These are phyloP conservation scores for Phoronis australis DNA, from an alignment of 2,888 invertebrate genomes.

Conservation along the genomic window DNA sequence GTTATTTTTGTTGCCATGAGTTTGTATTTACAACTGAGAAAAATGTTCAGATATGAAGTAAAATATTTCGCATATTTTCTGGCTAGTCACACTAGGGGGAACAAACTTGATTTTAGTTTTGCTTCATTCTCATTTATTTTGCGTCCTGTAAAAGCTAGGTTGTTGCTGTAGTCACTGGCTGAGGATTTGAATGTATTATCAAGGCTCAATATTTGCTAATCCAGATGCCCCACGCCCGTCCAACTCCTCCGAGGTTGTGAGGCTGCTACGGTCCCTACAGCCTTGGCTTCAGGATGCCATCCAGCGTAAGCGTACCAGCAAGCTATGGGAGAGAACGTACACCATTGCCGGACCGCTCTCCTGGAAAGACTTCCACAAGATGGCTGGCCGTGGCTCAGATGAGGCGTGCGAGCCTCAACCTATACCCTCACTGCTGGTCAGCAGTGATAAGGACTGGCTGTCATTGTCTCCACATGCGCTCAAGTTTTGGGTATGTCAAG, in stretches of 20 bases:
- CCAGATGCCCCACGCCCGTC: slow-evolving; percentile 12
- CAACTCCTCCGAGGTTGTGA: slow-evolving; percentile 83
- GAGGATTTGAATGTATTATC: too few relatives aligned
- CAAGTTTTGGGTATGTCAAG: slow-evolving; percentile 72
- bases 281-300: slow-evolving; percentile 93
- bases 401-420: slow-evolving; percentile 97
- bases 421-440: slow-evolving; percentile 87
- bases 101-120: too few relatives aligned
- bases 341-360: slow-evolving; percentile 94
- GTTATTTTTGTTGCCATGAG: too few relatives aligned
- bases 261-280: slow-evolving; percentile 83
- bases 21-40: too few relatives aligned
- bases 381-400: slow-evolving; percentile 89
- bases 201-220: too few relatives aligned
- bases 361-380: slow-evolving; percentile 94
- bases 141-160: too few relatives aligned
- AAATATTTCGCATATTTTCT: too few relatives aligned
- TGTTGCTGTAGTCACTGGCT: too few relatives aligned
- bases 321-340: slow-evolving; percentile 88
- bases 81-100: too few relatives aligned
- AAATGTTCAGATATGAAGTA: too few relatives aligned
- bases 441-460: slow-evolving; percentile 92
- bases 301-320: slow-evolving; percentile 69
- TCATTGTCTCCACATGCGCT: slow-evolving; percentile 90
- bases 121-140: too few relatives aligned